Base-by-base conservation (phyloP, 2,888 invertebrate genomes). In the Loripinus fragilis region DNA sequence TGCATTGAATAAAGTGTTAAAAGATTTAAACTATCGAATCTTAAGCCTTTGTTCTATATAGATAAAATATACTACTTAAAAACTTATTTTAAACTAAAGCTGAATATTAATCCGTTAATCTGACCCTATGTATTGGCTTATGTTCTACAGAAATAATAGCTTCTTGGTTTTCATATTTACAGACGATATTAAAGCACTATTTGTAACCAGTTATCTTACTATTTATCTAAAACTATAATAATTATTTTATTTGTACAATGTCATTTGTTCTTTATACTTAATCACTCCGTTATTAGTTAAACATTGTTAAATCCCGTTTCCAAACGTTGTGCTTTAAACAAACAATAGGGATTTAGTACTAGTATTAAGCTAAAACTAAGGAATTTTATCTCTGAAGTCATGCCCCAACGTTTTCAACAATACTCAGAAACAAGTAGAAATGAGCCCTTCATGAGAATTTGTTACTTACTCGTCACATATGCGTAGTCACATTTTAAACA, bases 151-250 rank as follows among this genome's bases (percentile, higher is more conserved):
- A 2, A 20, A 33, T 33, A 60, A 60, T 60, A 33, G 2, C 28
- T 1, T 33, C 23, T 33, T 33, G 8, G 1, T 8, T 17, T 12
- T 33, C 5, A 33, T 60, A 28, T 33, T 60, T 60, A 17, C 60
- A 33, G 60, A 60, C 3, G 5, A 60, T 10, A 33, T 60, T 17
- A 60, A 33, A 28, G 20, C 15, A 60, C 33, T 20, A 33, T 60
- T 60, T 30, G 30, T 60, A n/a, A 28, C 33, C 20, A 20, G 2
- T 60, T 60, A 60, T 60, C 60, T 8, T 15, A 23, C 60, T 5
- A 60, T 60, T 60, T 60, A 60, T 60, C 60, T 60, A 60, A 60
- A 60, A 60, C 60, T 33, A 60, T 60, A 60, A 30, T 60, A 60
- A 60, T 33, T 33, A 60, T 60, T 60, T 60, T 52, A 60, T 60